A percentile compares a stretch with the other conserved stretches of the same genome.
Conservation (phyloP, 2,888 invertebrate species). For the Timandra comae region DNA sequence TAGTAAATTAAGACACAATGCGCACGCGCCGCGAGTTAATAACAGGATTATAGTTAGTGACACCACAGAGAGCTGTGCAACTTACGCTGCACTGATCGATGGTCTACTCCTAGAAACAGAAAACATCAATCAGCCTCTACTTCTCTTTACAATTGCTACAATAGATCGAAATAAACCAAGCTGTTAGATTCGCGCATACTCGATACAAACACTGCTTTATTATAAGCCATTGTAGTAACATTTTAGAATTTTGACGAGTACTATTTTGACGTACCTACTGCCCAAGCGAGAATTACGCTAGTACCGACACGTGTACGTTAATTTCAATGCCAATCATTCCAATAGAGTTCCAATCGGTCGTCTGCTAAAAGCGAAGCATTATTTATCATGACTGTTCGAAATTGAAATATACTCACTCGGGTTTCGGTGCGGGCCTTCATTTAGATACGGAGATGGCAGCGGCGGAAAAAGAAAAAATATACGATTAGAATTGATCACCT, state of each 20-base stretch:
- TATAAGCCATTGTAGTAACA: slow-evolving; percentile 38
- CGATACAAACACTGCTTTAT: slow-evolving; percentile 49
- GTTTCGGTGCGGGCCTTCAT: slow-evolving; percentile 81
- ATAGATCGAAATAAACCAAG: slow-evolving; percentile 47
- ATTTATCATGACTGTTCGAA: slow-evolving; percentile 25
- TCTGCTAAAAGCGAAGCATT: slow-evolving; percentile 61
- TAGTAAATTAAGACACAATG: slow-evolving; percentile 31
- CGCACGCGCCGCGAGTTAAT: slow-evolving; percentile 68
- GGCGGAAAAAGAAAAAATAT: slow-evolving; percentile 53
- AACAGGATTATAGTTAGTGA: slow-evolving; percentile 64
- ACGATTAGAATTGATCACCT: slow-evolving; percentile 44
- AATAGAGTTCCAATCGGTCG: slow-evolving; percentile 39
- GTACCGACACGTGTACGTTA: slow-evolving; percentile 29
- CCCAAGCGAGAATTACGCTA: slow-evolving; percentile 29
- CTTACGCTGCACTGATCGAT: slow-evolving; percentile 71
- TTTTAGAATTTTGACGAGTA: slow-evolving; percentile 38
- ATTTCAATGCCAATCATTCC: slow-evolving; percentile 53
- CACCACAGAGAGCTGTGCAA: slow-evolving; percentile 76
- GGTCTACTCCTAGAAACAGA: slow-evolving; percentile 78
- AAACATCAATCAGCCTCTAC: slow-evolving; percentile 75
- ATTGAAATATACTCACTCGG: slow-evolving; percentile 76
- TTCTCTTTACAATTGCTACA: slow-evolving; percentile 44
- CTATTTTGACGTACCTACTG: slow-evolving; percentile 20
- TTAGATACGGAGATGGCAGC: slow-evolving; percentile 54
- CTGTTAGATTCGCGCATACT: slow-evolving; percentile 60